Base-by-base conservation (phyloP, 2,888 invertebrate genomes). In the Rhamphomyia laevipes region DNA sequence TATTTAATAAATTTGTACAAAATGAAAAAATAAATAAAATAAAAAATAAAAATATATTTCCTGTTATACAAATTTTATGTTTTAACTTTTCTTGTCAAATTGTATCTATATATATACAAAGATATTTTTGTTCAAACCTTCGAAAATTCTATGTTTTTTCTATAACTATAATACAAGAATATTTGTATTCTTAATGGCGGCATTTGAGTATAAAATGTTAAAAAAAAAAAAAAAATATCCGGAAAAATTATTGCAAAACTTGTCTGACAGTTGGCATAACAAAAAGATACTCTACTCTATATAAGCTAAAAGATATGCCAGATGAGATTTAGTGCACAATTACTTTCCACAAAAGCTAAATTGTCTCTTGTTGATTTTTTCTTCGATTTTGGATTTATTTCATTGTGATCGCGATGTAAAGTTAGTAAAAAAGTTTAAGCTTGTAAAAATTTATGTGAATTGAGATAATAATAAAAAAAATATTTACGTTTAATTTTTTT, bases 161-260 rank as follows among this genome's bases (percentile, higher is more conserved):
- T 33, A 44, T 31, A 16, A 44, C 46, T 45, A 38, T 46, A 42
- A 13, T 17, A 35, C 11, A 48, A n/a, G n/a, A n/a, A 47, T 13
- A 2, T 37, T 13, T 37, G 16, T 37, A 7, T 13, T 35, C 4
- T n/a, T 10, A 16, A 37, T 37, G 37, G 6, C 9, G 13, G 16
- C 16, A 16, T n/a, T 37, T 37, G 37, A 16, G 37, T 27, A 13
- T 13, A 37, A 37, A 15, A 37, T 16, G 37, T 16, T 37, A 13
- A 37, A 15, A 16, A 7, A 37, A 5, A 49, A 46, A 51, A 7
- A 51, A 46, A 51, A 17, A 50, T 51, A 50, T 56, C 49, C 23
- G 23, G 51, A 53, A 59, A 56, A 59, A 60, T 61, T 60, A 61
- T 61, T 59, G 55, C 56, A 56, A 61, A 61, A 61, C 57, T 61